A percentile compares a stretch with the other conserved stretches of the same genome.
phyloP scores from a whole-genome alignment of 2,797 vertebrate genomes.

The Falco columbarius region DNA sequence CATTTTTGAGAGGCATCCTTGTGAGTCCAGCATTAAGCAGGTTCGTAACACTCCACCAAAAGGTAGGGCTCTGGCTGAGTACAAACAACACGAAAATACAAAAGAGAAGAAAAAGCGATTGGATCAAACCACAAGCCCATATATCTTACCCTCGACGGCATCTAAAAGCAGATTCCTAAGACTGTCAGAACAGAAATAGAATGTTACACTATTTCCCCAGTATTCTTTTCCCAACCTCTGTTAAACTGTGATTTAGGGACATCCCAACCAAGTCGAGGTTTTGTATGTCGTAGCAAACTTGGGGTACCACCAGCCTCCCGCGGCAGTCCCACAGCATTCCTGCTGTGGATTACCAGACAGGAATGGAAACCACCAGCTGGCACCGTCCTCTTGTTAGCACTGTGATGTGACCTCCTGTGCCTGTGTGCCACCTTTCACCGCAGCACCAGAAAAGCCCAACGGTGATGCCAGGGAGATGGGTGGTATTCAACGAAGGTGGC shows the following conservation, averaged over 20 bases:
- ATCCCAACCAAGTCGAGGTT: not conserved
- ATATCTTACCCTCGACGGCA: not conserved
- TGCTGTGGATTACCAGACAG: not conserved
- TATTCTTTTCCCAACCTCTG: not conserved
- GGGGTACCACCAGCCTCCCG: not conserved
- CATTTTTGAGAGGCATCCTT: not conserved
- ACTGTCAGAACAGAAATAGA: not conserved
- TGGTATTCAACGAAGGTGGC: not conserved
- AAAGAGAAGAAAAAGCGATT: not conserved
- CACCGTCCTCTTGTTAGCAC: accelerated
- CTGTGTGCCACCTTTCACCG: not conserved
- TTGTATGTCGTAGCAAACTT: not conserved
- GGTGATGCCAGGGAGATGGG: accelerated
- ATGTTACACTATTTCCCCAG: not conserved
- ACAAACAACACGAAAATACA: not conserved
- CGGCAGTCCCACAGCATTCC: not conserved
- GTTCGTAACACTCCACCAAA: not conserved
- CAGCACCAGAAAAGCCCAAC: not conserved
- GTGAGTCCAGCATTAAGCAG: not conserved
- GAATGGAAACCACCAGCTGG: not conserved
- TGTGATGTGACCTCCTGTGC: accelerated
- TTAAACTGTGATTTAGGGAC: not conserved
- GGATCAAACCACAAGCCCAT: not conserved
- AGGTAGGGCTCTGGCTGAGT: not conserved
- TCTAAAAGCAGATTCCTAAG: not conserved